These are phyloP conservation scores for Cervus canadensis DNA, from an alignment of 2,113 vertebrate species.

Conservation along the genomic window DNA sequence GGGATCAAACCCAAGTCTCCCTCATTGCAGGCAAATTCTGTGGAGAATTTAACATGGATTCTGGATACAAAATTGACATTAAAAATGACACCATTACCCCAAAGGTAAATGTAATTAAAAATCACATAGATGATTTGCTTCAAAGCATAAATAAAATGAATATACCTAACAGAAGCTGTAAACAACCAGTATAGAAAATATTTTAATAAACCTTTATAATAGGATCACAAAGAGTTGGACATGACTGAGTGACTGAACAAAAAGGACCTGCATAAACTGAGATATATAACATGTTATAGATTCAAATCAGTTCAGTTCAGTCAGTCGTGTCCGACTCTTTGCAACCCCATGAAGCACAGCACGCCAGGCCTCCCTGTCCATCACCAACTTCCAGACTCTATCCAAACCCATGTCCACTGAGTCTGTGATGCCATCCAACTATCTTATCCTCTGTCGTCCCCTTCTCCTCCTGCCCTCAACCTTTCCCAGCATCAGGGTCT, in stretches of 20 bases:
- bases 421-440: too few species aligned
- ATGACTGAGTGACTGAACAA: neutral
- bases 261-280: neutral
- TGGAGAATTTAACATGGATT: neutral
- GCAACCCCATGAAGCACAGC: too few species aligned
- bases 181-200: neutral
- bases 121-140: neutral
- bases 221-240: neutral
- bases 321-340: too few species aligned
- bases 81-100: neutral
- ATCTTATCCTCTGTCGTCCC: too few species aligned
- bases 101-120: neutral
- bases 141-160: neutral
- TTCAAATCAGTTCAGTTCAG: neutral
- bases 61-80: neutral
- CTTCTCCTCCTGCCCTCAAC: too few species aligned
- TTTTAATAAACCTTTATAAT: neutral
- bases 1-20: neutral
- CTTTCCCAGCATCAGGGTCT: too few species aligned
- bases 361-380: too few species aligned
- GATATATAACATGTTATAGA: neutral
- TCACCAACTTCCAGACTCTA: too few species aligned
- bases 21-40: neutral
- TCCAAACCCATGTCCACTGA: too few species aligned
- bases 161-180: neutral